Percentiles rank a stretch among this genome's conserved stretches.
Conservation (phyloP, 2,113 vertebrate genomes). For the Etia nguti region DNA sequence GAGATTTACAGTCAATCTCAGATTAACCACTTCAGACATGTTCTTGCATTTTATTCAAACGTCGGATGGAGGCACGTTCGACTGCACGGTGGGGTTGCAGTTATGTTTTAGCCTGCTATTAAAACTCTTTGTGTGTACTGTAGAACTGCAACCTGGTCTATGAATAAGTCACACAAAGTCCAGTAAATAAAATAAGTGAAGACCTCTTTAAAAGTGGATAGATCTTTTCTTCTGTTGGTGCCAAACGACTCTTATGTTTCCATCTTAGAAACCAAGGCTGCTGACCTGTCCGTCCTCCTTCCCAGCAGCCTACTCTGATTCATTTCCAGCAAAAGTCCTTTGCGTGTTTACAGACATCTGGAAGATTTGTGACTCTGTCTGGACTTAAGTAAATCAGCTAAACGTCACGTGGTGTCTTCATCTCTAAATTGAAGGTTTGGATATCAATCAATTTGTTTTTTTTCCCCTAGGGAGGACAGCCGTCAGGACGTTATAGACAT, state of each 20-base stretch:
- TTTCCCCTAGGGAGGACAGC: neutral
- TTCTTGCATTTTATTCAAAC: neutral
- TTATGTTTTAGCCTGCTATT: neutral
- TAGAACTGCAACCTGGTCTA: neutral
- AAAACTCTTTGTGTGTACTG: neutral
- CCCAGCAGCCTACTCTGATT: conserved; percentile 3
- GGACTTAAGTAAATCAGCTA: conserved; percentile 27
- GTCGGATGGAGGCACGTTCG: neutral
- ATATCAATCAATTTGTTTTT: conserved; percentile 27
- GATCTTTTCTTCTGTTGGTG: neutral
- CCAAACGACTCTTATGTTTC: neutral
- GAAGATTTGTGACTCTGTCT: conserved; percentile 7
- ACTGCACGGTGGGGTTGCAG: neutral
- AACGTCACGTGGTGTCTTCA: conserved; percentile 4
- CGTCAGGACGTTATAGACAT: neutral
- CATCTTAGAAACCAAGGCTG: neutral
- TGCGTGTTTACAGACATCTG: neutral
- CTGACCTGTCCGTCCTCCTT: neutral
- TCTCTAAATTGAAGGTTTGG: conserved; percentile 13
- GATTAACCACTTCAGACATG: neutral
- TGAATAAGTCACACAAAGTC: neutral
- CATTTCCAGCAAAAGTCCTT: conserved; percentile 30
- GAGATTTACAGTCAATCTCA: neutral
- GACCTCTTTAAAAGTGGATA: neutral
- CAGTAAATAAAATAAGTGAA: neutral